These are phyloP conservation scores for Goniozus legneri DNA, from an alignment of 1,140 invertebrate species.

Conservation along the genomic window DNA sequence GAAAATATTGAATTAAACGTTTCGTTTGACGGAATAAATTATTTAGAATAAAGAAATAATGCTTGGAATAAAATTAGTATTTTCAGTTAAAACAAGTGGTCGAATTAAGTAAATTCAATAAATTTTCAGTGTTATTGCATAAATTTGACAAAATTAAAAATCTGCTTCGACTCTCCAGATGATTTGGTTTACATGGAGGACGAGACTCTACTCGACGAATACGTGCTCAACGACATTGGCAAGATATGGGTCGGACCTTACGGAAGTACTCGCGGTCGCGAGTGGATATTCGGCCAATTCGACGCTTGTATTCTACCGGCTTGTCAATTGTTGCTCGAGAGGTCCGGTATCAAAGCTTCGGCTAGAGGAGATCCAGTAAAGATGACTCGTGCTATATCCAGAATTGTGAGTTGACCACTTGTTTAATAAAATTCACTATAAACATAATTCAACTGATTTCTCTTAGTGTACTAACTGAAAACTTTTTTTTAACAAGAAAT, in stretches of 20 bases:
- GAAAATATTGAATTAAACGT: no score
- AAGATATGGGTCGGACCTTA: constrained; percentile 64
- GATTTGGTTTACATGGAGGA: constrained; percentile 60
- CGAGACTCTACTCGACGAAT: constrained; percentile 56
- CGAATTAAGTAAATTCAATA: no score
- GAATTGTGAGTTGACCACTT: constrained; percentile 54
- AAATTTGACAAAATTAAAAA: no score
- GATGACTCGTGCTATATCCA: constrained; percentile 67
- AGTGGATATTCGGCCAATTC: constrained; percentile 66
- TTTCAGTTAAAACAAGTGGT: no score
- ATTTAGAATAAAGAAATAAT: no score
- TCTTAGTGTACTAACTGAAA: constrained; percentile 2
- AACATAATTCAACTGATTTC: constrained; percentile 1
- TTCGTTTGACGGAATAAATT: no score
- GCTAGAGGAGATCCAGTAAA: constrained; percentile 69
- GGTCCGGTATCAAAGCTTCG: constrained; percentile 42
- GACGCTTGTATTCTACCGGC: constrained; percentile 59
- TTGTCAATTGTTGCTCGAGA: constrained; percentile 53
- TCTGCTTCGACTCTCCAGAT: constrained; percentile 48
- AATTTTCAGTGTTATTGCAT: no score
- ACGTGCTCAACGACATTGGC: constrained; percentile 64
- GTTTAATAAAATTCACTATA: no score
- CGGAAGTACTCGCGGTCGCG: constrained; percentile 53
- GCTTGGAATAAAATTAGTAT: no score
- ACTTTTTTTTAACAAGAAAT: no score